These are phyloP conservation scores for Tenthredo amoena DNA, from an alignment of 2,888 invertebrate species.

Conservation along the genomic window DNA sequence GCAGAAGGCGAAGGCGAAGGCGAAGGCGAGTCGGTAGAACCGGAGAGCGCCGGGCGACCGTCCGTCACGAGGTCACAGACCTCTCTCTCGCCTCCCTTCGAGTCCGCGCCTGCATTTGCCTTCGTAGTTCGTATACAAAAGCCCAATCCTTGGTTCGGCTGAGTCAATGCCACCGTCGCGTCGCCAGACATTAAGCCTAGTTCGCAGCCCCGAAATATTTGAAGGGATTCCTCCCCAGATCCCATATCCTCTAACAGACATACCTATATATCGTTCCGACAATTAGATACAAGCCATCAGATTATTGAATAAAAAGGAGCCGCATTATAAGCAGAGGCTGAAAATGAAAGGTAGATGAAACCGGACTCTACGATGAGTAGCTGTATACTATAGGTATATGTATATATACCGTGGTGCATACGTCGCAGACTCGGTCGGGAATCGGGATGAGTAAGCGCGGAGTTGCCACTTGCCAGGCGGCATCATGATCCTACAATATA, in stretches of 20 bases:
- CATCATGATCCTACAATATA: constrained; percentile 55
- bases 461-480: constrained; percentile 57
- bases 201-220: constrained; percentile 14
- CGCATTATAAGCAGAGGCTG: background rate
- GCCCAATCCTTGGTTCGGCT: constrained; percentile 31
- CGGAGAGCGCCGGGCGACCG: constrained; percentile 47
- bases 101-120: constrained; percentile 59
- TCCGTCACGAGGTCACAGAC: constrained; percentile 73
- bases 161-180: constrained; percentile 40
- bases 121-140: constrained; percentile 53
- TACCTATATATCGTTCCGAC: background rate
- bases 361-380: constrained; percentile 9
- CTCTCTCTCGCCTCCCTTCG: constrained; percentile 63
- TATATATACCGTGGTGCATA: background rate
- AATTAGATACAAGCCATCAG: background rate
- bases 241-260: background rate
- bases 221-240: background rate
- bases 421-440: constrained; percentile 46
- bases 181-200: constrained; percentile 33
- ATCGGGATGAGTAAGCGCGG: constrained; percentile 65
- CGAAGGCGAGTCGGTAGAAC: constrained; percentile 41
- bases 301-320: background rate
- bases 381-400: background rate
- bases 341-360: constrained; percentile 5
- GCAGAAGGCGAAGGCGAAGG: constrained; percentile 38